A percentile compares a stretch with the other conserved stretches of the same genome.
Evolutionary conservation across 2,797 vertebrate genomes (phyloP).

Genomic region (Cuculus canorus): DNA sequence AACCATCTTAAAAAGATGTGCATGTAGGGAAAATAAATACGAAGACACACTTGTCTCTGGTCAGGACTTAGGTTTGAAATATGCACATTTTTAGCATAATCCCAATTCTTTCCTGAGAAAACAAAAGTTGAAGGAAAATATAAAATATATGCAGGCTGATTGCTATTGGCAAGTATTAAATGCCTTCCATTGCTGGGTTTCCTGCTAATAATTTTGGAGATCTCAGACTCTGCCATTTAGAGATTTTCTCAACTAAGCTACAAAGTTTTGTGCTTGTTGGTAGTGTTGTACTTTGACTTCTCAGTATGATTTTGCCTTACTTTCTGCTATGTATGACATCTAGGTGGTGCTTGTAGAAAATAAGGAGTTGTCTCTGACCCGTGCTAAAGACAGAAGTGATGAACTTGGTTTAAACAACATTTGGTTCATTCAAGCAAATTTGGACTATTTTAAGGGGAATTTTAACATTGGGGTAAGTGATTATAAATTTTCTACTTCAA

Average conservation of each 20-base stretch:
- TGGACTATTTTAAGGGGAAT: constrained; percentile 92
- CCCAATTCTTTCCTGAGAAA: not conserved
- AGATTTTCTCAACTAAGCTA: not conserved
- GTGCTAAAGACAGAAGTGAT: constrained; percentile 87
- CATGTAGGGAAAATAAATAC: not conserved
- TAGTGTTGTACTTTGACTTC: not conserved
- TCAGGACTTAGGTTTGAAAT: not conserved
- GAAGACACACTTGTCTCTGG: not conserved
- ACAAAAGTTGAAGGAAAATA: not conserved
- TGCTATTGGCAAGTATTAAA: not conserved
- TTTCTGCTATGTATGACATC: constrained; percentile 30
- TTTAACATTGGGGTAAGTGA: constrained; percentile 95
- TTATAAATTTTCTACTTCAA: constrained; percentile 10
- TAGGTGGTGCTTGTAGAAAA: constrained; percentile 96
- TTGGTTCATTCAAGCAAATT: constrained; percentile 95
- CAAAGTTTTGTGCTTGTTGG: not conserved
- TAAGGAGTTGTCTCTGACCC: constrained; percentile 93
- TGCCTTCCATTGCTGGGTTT: not conserved
- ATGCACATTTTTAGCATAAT: not conserved
- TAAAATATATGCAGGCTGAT: not conserved
- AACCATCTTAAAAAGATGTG: not conserved
- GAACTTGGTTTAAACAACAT: constrained; percentile 89
- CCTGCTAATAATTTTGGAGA: not conserved
- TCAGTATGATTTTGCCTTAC: constrained; percentile 26
- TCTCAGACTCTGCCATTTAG: not conserved